Base-by-base conservation (phyloP, 2,888 invertebrate species). In the Cephus pygmeus region DNA sequence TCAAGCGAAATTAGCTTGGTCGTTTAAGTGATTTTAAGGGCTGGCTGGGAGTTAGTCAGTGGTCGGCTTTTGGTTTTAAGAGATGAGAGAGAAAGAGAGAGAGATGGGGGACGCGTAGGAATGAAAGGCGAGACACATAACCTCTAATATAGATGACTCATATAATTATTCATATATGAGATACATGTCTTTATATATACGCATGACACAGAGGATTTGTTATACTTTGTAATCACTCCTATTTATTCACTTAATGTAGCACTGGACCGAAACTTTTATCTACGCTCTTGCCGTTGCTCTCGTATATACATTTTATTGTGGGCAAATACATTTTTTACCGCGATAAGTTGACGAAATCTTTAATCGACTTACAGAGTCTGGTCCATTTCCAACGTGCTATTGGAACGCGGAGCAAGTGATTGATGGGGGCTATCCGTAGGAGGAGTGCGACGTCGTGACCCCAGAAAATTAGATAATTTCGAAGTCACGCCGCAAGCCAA, bases 381-480 rank as follows among this genome's bases (percentile, higher is more conserved):
- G 56, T 23, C 23, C 56, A 23, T 56, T 56, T 56, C 40, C 4
- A 15, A 40, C 40, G 56, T 23, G 6, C 23, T 15, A 56, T 23
- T 23, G 71, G 15, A 71, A 71, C 31, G 71, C 31, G 71, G 12
- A 71, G 33, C 33, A 30, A 34, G 71, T 34, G 71, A 34, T 34
- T 56, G 69, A 69, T 56, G 56, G 23, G 23, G 1, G 23, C 23
- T 56, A 56, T 56, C 6, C 23, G 23, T 56, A 56, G 23, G 56
- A 56, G 56, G 56, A 56, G 56, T 56, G 75, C 75, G 79, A 56
- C 80, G 75, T 76, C 79, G 80, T 79, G 79, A 84, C 79, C 80
- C 77, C 79, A 79, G 78, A 81, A 81, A 83, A 81, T 82, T 80
- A 82, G 85, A 85, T 85, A 81, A 83, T 83, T 83, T 81, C 80